Percentiles rank a stretch among this genome's conserved stretches.
Evolutionary conservation across 2,113 vertebrate genomes (phyloP).

Genomic region (Bagarius yarrelli): DNA sequence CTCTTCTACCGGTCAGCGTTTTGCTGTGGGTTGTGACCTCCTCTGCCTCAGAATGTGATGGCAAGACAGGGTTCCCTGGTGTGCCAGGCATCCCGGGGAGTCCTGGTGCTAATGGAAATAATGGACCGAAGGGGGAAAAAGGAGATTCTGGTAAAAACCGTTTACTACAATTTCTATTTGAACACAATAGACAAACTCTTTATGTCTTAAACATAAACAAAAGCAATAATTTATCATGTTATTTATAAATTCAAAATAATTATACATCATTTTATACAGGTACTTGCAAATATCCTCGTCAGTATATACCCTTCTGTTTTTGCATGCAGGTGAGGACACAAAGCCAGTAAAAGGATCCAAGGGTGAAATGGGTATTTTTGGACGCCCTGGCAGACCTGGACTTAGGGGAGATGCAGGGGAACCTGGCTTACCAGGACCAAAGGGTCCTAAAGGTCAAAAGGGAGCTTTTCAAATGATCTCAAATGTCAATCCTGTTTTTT

Average conservation of each 20-base stretch:
- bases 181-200: too few species aligned
- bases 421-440: conserved; percentile 51
- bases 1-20: conserved; percentile 43
- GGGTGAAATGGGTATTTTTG: conserved; percentile 63
- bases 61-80: conserved; percentile 62
- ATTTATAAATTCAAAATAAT: background rate
- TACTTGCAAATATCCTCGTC: too few species aligned
- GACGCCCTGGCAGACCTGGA: conserved; percentile 73
- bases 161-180: too few species aligned
- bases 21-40: conserved; percentile 49
- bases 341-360: conserved; percentile 59
- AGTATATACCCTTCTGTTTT: background rate
- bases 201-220: background rate
- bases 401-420: conserved; percentile 60
- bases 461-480: conserved; percentile 64
- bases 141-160: conserved; percentile 71
- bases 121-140: conserved; percentile 71
- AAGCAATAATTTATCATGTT: background rate
- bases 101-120: conserved; percentile 71
- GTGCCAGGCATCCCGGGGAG: conserved; percentile 74
- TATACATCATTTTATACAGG: background rate
- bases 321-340: conserved; percentile 50
- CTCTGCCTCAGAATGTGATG: conserved; percentile 58
- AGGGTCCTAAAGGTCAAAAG: conserved; percentile 48
- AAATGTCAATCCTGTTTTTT: conserved; percentile 55